Evolutionary conservation across 1,140 invertebrate species (phyloP).

Genomic region (Caenorhabditis latens): DNA sequence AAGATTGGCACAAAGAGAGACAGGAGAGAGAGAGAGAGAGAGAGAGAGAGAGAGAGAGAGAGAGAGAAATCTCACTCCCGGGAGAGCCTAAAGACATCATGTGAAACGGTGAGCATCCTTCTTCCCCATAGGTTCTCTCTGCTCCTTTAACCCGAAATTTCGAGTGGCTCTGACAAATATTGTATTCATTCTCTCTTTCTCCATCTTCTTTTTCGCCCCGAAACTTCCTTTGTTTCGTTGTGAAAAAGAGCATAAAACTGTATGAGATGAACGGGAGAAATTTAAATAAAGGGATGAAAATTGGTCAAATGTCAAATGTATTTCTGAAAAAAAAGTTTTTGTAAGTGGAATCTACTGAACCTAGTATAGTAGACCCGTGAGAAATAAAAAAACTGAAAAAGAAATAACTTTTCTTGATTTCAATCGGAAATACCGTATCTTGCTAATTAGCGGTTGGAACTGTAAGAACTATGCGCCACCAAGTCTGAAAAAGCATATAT

Average conservation of each 20-base stretch:
- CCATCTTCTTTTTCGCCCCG: neutral
- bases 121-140: neutral
- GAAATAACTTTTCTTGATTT: too few relatives aligned
- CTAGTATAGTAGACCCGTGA: too few relatives aligned
- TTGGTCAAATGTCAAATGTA: too few relatives aligned
- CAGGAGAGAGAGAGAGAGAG: neutral
- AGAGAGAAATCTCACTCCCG: neutral
- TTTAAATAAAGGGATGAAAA: too few relatives aligned
- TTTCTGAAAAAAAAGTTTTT: too few relatives aligned
- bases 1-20: too few relatives aligned
- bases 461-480: too few relatives aligned
- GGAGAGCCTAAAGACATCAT: neutral
- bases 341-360: too few relatives aligned
- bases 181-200: constrained; percentile 37
- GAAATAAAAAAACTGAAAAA: too few relatives aligned
- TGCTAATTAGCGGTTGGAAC: too few relatives aligned
- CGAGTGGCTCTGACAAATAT: constrained; percentile 52
- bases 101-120: neutral
- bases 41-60: neutral
- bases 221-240: neutral
- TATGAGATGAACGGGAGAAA: neutral
- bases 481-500: too few relatives aligned
- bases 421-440: too few relatives aligned
- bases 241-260: neutral
- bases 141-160: neutral